Evolutionary conservation across 2,797 vertebrate genomes (phyloP).

Genomic region (Gallinago stenura): DNA sequence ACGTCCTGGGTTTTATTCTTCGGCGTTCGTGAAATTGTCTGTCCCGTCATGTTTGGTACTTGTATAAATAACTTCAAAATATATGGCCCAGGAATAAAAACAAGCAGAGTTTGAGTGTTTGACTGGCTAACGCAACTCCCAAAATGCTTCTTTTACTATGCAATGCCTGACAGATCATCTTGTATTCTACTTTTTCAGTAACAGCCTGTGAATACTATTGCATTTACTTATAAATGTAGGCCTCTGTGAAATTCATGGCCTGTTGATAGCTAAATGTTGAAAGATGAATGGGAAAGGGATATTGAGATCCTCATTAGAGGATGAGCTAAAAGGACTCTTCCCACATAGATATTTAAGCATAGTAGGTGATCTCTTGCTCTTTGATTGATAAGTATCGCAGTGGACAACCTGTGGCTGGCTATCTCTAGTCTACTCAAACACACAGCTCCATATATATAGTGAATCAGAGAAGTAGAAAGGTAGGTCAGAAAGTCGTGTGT

Average conservation of each 20-base stretch:
- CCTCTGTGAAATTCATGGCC: not conserved
- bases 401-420: not conserved
- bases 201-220: not conserved
- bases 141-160: not conserved
- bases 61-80: not conserved
- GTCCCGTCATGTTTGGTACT: not conserved
- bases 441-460: not conserved
- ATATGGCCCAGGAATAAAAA: not conserved
- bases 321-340: not conserved
- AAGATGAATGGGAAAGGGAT: not conserved
- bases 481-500: not conserved
- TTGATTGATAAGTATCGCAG: not conserved
- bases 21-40: not conserved
- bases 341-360: not conserved
- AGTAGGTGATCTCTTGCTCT: not conserved
- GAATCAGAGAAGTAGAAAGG: not conserved
- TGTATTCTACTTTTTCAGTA: not conserved
- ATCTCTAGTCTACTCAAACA: not conserved
- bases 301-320: not conserved
- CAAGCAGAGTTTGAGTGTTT: not conserved
- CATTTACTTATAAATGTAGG: not conserved
- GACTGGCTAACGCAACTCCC: not conserved
- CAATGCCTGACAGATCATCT: not conserved
- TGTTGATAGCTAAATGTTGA: not conserved
- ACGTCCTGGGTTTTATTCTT: not conserved